phyloP scores from a whole-genome alignment of 92 coral and sea anemone species.

The Bergia puertoricense region DNA sequence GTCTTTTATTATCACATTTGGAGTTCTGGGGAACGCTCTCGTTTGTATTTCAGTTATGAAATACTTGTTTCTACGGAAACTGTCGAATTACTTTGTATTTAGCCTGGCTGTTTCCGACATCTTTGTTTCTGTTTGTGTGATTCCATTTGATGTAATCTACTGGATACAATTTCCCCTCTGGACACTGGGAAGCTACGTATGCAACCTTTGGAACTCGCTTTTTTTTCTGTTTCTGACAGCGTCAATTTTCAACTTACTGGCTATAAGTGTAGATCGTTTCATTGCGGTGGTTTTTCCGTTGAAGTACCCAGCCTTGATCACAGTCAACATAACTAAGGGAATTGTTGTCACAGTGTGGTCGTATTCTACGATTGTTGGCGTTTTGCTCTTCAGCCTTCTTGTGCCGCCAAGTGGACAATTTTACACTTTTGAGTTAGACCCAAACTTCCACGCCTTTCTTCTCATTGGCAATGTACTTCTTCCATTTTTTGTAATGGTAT shows the following conservation, averaged over 20 bases:
- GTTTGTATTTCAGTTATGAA: constrained; percentile 65
- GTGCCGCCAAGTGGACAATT: constrained; percentile 62
- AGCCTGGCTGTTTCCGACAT: constrained; percentile 82
- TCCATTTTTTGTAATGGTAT: constrained; percentile 72
- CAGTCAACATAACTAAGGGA: constrained; percentile 48
- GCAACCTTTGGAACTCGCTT: constrained; percentile 83
- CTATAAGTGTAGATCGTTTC: constrained; percentile 88
- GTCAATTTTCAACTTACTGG: constrained; percentile 70
- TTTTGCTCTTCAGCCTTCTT: constrained; percentile 63
- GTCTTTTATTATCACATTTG: constrained; percentile 48
- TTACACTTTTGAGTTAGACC: constrained; percentile 73
- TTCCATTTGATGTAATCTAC: constrained; percentile 79
- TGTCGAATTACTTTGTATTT: constrained; percentile 63
- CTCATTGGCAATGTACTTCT: constrained; percentile 72
- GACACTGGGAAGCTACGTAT: constrained; percentile 66
- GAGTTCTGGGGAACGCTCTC: constrained; percentile 69
- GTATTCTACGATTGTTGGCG: constrained; percentile 62
- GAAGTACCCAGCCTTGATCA: constrained; percentile 68
- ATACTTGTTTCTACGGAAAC: constrained; percentile 59
- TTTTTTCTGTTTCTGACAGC: constrained; percentile 81
- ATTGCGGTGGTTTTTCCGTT: constrained; percentile 89
- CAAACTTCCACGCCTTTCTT: constrained; percentile 65
- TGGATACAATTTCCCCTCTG: constrained; percentile 82
- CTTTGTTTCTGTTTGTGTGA: constrained; percentile 60
- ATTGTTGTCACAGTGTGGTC: constrained; percentile 67